Conservation (phyloP, 2,888 invertebrate species). For the Athalia rosae region DNA sequence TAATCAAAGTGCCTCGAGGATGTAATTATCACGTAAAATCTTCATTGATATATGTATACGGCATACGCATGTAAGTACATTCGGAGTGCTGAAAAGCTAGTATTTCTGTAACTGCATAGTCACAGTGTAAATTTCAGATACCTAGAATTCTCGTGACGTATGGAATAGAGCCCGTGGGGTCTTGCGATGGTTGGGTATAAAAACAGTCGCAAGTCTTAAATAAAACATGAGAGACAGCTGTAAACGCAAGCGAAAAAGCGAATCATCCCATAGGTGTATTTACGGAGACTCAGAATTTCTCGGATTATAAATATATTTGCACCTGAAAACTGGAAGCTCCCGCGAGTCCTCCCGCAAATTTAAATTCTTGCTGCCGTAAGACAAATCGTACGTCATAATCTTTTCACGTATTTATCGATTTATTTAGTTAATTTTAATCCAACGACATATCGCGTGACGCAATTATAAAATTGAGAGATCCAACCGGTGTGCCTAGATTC, state of each 20-base stretch:
- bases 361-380: background rate
- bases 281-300: background rate
- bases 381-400: background rate
- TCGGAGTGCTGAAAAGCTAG: background rate
- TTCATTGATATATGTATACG: background rate
- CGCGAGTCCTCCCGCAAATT: background rate
- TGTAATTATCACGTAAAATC: background rate
- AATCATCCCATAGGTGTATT: background rate
- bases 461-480: background rate
- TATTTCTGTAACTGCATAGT: conserved; percentile 7
- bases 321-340: too few species aligned
- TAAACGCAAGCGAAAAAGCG: background rate
- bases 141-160: conserved; percentile 10
- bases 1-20: background rate
- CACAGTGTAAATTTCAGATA: conserved; percentile 19
- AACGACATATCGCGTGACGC: background rate
- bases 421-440: background rate
- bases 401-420: conserved; percentile 7
- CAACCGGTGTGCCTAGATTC: too few species aligned
- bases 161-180: conserved; percentile 15
- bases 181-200: conserved; percentile 5
- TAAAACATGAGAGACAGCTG: conserved; percentile 5
- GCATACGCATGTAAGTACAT: too few species aligned
- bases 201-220: conserved; percentile 16
- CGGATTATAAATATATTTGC: too few species aligned